phyloP scores from a whole-genome alignment of 2,888 invertebrate genomes.

The Teleogryllus oceanicus region DNA sequence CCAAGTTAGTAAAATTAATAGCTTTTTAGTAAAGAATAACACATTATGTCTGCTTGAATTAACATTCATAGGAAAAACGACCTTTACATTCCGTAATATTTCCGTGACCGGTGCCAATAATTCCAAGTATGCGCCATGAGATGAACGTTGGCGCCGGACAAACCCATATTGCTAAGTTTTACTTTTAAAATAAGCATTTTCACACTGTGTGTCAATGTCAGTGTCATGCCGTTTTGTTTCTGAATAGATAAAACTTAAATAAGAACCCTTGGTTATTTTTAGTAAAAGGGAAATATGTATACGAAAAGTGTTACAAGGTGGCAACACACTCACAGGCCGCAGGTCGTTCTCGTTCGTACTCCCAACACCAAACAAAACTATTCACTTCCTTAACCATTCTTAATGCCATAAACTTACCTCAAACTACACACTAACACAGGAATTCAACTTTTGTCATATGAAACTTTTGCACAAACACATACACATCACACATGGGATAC shows the following conservation, averaged over 20 bases:
- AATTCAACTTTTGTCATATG: slow-evolving; percentile 35
- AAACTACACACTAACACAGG: background rate
- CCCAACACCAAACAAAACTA: background rate
- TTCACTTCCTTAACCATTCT: no score
- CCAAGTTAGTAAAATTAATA: background rate
- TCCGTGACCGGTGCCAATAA: slow-evolving; percentile 21
- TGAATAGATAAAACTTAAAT: slow-evolving; percentile 27
- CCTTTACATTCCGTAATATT: background rate
- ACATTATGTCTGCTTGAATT: background rate
- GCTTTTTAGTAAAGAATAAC: background rate
- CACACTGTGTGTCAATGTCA: background rate
- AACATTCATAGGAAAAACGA: background rate
- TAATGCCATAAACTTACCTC: slow-evolving; percentile 27
- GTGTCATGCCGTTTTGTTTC: slow-evolving; percentile 22
- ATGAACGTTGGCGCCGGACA: background rate
- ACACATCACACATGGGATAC: slow-evolving; percentile 30
- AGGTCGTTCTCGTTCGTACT: background rate
- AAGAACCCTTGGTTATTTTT: slow-evolving; percentile 36
- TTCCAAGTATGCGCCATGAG: slow-evolving; percentile 5
- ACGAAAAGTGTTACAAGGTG: slow-evolving; percentile 25
- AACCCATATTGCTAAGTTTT: background rate
- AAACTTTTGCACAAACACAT: slow-evolving; percentile 26
- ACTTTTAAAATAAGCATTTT: background rate
- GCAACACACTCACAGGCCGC: background rate
- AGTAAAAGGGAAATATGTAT: slow-evolving; percentile 36